Conservation (phyloP, 2,888 invertebrate genomes). For the Zhuqinia jingwanae region DNA sequence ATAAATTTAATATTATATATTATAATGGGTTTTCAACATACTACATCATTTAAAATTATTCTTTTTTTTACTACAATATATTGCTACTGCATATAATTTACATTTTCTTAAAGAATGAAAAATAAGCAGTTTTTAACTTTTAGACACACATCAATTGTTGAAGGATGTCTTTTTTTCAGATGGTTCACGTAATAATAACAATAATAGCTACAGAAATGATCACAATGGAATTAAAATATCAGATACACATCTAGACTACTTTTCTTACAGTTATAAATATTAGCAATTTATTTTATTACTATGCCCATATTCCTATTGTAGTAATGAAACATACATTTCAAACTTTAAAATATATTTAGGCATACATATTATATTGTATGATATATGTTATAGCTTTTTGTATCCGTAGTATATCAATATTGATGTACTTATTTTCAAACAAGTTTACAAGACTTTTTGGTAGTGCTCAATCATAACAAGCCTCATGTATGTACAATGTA, state of each 20-base stretch:
- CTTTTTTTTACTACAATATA: background rate
- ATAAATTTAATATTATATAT: no score
- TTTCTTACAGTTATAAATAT: background rate
- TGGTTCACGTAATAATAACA: conserved; percentile 39
- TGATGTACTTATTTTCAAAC: background rate
- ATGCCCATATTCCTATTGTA: background rate
- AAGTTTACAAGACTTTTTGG: background rate
- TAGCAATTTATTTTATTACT: background rate
- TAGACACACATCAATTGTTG: conserved; percentile 57
- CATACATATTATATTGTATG: no score
- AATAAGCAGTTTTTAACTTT: conserved; percentile 23
- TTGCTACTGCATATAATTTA: background rate
- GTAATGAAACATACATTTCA: background rate
- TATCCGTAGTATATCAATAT: no score
- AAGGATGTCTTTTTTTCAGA: conserved; percentile 58
- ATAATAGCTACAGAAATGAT: conserved; percentile 11
- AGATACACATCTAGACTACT: background rate
- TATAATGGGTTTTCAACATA: background rate
- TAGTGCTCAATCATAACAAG: background rate
- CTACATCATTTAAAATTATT: conserved; percentile 1
- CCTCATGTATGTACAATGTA: background rate
- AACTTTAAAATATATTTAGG: no score
- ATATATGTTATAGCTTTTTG: background rate
- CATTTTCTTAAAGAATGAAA: conserved; percentile 1
- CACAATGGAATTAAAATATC: conserved; percentile 35